Evolutionary conservation across 2,113 vertebrate genomes (phyloP), one percentile per base, ranked within the genome.

Genomic region (Oriolus oriolus): DNA sequence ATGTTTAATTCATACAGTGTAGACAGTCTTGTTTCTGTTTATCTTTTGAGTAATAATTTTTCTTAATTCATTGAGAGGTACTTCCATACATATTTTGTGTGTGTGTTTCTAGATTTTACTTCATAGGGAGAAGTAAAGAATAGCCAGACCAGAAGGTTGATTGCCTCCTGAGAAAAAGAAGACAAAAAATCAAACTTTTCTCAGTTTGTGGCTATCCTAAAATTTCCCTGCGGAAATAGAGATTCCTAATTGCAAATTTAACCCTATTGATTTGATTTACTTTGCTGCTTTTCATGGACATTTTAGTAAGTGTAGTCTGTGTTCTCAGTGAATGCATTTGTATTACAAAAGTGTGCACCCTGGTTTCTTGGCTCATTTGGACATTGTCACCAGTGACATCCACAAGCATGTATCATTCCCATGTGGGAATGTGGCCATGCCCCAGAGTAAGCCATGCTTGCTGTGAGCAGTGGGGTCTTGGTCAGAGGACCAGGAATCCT

Each of bases 401-500:
- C 16, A 74, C 15, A 60, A 57, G 53, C 4, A 44, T 7, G 0
- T 3, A 26, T 69, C 21, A 57, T 44, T 65, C 17, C 17, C 1
- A 2, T 14, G 23, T 1, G 1, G 41, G 9, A 65, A 61, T 44
- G n/a, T 1, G 4, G 7, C 18, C 11, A 8, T 53, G 33, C 7
- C 45, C 30, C 10, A 63, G 64, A 61, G 6, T 57, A 63, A 68
- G 17, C 16, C 49, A 2, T 2, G 0, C 33, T 47, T 73, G 4
- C 28, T 70, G 37, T 74, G 45, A 39, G 5, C n/a, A 13, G 21
- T 6, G 7, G 7, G 73, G 73, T 35, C 49, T 22, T 92, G 31
- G 13, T 60, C 17, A 31, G 37, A 52, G 15, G 13, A 61, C 17
- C n/a, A 65, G 63, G 27, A 76, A 53, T 47, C 37, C 54, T 73